A percentile compares a stretch with the other conserved stretches of the same genome.
These are phyloP conservation scores for Sarcophaga bullata DNA, from an alignment of 1,140 invertebrate genomes.

Conservation along the genomic window DNA sequence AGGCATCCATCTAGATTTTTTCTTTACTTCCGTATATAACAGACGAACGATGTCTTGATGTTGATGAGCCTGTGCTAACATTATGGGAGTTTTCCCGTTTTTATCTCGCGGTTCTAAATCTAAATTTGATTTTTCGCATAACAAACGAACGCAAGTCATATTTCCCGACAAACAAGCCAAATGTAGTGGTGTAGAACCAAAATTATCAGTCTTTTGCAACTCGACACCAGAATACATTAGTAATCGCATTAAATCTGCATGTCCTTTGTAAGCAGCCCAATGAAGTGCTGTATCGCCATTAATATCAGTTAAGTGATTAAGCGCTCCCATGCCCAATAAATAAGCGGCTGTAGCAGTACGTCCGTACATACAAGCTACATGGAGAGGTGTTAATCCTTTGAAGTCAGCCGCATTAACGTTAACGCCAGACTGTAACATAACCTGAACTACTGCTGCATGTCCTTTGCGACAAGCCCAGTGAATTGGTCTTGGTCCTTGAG, in stretches of 20 bases:
- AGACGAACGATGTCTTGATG: constrained; percentile 85
- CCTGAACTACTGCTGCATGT: constrained; percentile 83
- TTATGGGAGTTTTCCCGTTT: constrained; percentile 90
- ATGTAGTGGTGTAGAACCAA: constrained; percentile 92
- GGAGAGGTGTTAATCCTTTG: constrained; percentile 89
- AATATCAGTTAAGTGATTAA: constrained; percentile 86
- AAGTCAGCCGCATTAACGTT: constrained; percentile 89
- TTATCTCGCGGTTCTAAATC: constrained; percentile 87
- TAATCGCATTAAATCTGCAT: constrained; percentile 85
- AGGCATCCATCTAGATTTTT: constrained; percentile 84
- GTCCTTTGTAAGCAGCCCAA: constrained; percentile 92
- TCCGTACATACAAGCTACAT: constrained; percentile 93
- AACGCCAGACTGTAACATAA: constrained; percentile 85
- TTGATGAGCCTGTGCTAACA: constrained; percentile 86
- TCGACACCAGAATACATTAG: constrained; percentile 78
- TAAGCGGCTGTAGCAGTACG: constrained; percentile 88
- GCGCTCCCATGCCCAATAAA: constrained; percentile 86
- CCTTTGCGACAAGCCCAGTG: constrained; percentile 91
- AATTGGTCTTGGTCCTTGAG: constrained; percentile 87
- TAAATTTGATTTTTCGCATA: constrained; percentile 83
- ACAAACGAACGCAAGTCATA: constrained; percentile 79
- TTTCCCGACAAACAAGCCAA: constrained; percentile 91
- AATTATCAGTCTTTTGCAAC: constrained; percentile 89
- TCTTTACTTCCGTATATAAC: constrained; percentile 82
- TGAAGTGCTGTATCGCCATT: constrained; percentile 93